Evolutionary conservation across 1,140 invertebrate genomes (phyloP).

Genomic region (Drosophila truncata): DNA sequence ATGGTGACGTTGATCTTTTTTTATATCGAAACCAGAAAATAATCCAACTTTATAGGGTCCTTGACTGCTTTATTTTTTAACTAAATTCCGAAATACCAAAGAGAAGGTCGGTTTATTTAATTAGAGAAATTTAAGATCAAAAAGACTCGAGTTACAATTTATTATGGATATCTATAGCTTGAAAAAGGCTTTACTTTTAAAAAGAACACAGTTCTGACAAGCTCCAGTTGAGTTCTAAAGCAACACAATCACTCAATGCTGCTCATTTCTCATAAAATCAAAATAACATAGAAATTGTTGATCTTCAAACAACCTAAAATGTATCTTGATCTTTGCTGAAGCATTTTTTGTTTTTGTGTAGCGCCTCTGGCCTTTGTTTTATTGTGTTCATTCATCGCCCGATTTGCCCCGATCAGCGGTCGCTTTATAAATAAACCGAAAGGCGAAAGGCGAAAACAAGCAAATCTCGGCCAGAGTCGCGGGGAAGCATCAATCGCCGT

Average conservation of each 20-base stretch:
- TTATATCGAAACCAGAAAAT: not conserved
- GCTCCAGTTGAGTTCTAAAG: not conserved
- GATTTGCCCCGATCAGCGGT: conserved; percentile 15
- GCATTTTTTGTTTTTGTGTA: conserved; percentile 12
- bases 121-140: not conserved
- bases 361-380: conserved; percentile 52
- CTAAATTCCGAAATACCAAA: not conserved
- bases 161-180: not conserved
- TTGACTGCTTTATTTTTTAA: too few species aligned
- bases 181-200: not conserved
- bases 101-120: not conserved
- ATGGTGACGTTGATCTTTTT: not conserved
- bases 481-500: conserved; percentile 42
- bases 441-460: conserved; percentile 21
- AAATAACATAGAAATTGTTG: not conserved
- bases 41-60: not conserved
- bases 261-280: not conserved
- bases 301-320: not conserved
- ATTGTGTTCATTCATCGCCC: conserved; percentile 61
- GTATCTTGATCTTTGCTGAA: not conserved
- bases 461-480: conserved; percentile 20
- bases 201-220: not conserved
- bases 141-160: not conserved
- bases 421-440: conserved; percentile 50
- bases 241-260: not conserved